A percentile compares a stretch with the other conserved stretches of the same genome.
Conservation (phyloP, 2,797 vertebrate species). For the Dicrostonyx torquatus region DNA sequence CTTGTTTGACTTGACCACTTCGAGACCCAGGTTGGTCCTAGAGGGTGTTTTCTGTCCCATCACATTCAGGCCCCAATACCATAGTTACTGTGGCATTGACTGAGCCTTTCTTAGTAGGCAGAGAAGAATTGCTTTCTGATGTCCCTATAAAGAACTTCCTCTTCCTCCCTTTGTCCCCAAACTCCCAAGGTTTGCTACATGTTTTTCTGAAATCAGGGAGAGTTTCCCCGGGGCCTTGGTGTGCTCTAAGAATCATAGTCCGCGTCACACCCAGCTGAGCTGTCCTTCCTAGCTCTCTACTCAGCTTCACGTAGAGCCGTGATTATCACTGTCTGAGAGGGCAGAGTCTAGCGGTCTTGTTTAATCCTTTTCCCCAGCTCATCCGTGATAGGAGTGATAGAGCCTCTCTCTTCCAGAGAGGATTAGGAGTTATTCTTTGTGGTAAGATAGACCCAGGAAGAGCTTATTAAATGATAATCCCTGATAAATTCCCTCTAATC, state of each 20-base stretch:
- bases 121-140: neutral
- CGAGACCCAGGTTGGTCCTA: neutral
- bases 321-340: neutral
- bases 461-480: slow-evolving; percentile 58
- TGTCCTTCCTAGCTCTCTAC: neutral
- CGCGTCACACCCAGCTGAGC: too few relatives aligned
- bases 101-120: neutral
- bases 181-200: neutral
- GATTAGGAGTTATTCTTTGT: slow-evolving; percentile 51
- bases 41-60: neutral
- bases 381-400: slow-evolving; percentile 46
- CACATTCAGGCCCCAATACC: neutral
- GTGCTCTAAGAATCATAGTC: neutral
- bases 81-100: neutral
- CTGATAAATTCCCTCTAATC: slow-evolving; percentile 21
- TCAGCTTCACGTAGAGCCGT: neutral
- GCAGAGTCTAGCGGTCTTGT: neutral
- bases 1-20: neutral
- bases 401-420: slow-evolving; percentile 45
- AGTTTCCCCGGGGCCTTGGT: neutral
- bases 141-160: neutral
- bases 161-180: neutral
- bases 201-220: neutral
- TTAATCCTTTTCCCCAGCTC: slow-evolving; percentile 59
- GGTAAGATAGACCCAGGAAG: neutral